phyloP scores from a whole-genome alignment of 2,113 vertebrate genomes.

The Bambusicola thoracicus region DNA sequence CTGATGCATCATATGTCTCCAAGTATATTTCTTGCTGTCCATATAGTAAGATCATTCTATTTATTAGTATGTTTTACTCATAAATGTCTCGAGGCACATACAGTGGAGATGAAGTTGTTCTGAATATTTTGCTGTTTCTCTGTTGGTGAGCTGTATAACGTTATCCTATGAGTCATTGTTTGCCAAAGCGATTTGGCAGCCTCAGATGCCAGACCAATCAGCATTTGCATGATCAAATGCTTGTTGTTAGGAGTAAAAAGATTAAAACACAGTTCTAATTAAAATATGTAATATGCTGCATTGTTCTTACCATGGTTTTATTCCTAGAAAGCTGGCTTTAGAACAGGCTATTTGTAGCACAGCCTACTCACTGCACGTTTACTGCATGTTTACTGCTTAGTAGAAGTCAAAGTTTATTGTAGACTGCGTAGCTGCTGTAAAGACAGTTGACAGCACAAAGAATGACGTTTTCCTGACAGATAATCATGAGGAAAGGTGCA shows the following conservation, averaged over 20 bases:
- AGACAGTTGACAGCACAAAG: neutral
- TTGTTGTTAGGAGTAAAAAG: neutral
- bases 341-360: neutral
- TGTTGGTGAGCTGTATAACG: neutral
- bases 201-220: neutral
- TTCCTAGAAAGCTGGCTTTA: neutral
- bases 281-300: rapidly evolving
- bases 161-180: neutral
- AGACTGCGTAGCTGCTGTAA: neutral
- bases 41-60: neutral
- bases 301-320: neutral
- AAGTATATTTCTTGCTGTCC: neutral
- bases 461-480: neutral
- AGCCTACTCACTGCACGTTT: neutral
- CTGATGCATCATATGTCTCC: neutral
- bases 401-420: neutral
- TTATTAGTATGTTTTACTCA: neutral
- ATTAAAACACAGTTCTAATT: neutral
- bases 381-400: neutral
- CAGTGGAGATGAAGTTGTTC: neutral
- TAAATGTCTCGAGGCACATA: neutral
- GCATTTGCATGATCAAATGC: neutral
- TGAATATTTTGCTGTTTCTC: neutral
- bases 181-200: neutral
- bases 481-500: neutral